Evolutionary conservation across 2,797 vertebrate genomes (phyloP).

Genomic region (Thaleichthys pacificus): DNA sequence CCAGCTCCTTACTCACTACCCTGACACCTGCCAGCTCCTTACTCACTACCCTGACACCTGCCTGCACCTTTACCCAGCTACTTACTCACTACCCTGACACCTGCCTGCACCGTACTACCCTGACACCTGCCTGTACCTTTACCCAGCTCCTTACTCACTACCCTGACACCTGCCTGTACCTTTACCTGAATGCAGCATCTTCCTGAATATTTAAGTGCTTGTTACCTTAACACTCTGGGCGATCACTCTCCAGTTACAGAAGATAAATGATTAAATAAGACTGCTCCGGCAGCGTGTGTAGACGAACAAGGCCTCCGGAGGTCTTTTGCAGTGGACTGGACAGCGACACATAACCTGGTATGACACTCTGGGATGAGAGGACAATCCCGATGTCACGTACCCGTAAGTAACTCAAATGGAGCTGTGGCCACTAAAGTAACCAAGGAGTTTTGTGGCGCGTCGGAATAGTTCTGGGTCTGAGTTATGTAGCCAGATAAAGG

Average conservation of each 20-base stretch:
- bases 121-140: constrained; percentile 21
- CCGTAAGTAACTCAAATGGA: constrained; percentile 28
- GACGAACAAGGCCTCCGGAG: constrained; percentile 20
- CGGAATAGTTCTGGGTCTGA: neutral
- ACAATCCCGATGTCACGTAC: constrained; percentile 14
- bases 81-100: no score
- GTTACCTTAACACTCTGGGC: constrained; percentile 48
- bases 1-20: constrained; percentile 28
- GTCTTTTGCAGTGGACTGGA: constrained; percentile 5
- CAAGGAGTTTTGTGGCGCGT: neutral
- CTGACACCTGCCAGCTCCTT: constrained; percentile 26
- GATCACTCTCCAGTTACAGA: constrained; percentile 44
- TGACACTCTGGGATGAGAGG: constrained; percentile 23
- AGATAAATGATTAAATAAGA: constrained; percentile 23
- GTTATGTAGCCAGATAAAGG: neutral
- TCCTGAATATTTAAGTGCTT: constrained; percentile 59
- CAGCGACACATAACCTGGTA: constrained; percentile 11
- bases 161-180: constrained; percentile 19
- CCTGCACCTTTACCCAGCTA: constrained; percentile 26
- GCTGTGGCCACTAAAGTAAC: neutral
- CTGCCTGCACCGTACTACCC: no score
- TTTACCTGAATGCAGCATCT: constrained; percentile 31
- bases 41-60: constrained; percentile 26
- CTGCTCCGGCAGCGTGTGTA: constrained; percentile 16
- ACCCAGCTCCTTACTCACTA: constrained; percentile 31